phyloP scores from a whole-genome alignment of 1,140 invertebrate species.

The Pteromalus puparum region DNA sequence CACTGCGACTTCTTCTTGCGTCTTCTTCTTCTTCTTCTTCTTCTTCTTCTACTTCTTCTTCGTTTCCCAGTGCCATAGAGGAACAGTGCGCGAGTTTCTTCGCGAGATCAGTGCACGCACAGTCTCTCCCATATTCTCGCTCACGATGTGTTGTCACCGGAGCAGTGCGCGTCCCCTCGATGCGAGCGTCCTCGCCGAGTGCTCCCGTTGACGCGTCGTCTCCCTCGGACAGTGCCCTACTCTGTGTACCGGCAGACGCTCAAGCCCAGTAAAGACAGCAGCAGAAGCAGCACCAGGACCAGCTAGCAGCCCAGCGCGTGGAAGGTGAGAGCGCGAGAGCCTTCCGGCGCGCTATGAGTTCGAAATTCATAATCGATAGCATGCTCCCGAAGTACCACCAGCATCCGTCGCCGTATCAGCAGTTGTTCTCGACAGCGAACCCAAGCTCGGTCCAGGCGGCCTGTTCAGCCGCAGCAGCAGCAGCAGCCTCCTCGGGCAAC shows the following conservation, averaged over 20 bases:
- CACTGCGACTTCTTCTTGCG: not conserved
- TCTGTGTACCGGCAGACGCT: not conserved
- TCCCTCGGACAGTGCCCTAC: not conserved
- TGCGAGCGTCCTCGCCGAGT: not conserved
- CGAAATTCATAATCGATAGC: constrained; percentile 97
- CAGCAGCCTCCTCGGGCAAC: constrained; percentile 64
- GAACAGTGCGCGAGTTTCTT: constrained; percentile 40
- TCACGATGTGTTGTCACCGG: not conserved
- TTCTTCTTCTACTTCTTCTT: not conserved
- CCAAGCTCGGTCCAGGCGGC: constrained; percentile 72
- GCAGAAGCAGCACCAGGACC: not conserved
- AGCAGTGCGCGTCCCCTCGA: constrained; percentile 39
- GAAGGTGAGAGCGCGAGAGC: constrained; percentile 68
- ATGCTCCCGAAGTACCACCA: constrained; percentile 96
- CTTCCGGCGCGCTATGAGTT: constrained; percentile 82
- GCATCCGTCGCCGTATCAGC: constrained; percentile 83
- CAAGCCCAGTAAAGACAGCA: not conserved
- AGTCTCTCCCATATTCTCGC: not conserved
- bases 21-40: not conserved
- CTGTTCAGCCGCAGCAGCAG: constrained; percentile 77
- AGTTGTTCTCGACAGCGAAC: constrained; percentile 77
- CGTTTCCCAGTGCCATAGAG: constrained; percentile 22
- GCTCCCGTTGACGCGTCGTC: not conserved
- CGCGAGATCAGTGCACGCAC: not conserved
- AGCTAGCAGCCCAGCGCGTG: not conserved